Base-by-base conservation (phyloP, 2,888 invertebrate genomes). In the Hedya salicella region DNA sequence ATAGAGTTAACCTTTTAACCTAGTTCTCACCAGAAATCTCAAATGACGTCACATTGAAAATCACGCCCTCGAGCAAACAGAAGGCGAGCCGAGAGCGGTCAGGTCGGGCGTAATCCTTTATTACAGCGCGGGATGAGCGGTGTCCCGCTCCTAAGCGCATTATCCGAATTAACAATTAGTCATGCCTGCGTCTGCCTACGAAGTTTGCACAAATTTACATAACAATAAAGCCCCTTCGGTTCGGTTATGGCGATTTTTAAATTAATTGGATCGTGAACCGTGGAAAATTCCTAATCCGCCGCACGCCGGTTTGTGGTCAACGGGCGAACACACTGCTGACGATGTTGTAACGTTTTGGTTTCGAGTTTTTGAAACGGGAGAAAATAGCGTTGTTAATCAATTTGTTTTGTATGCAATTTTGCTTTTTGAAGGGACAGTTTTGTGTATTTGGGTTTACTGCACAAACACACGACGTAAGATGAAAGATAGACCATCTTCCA, bases 161-260 rank as follows among this genome's bases (percentile, higher is more conserved):
- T 91, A 90, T 77, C 81, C 85, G 89, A 90, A 91, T 91, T 90
- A 91, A 91, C 91, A 92, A 91, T 92, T 91, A 92, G 91, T 88
- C 92, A 90, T 87, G 91, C 88, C 90, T 84, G 84, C 81, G 89
- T 86, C 88, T 89, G 89, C 79, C 83, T 77, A 79, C 85, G 81
- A 88, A 91, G 89, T 91, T 91, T 88, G 88, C 89, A 83, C 87
- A 87, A 84, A 92, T 92, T 91, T 91, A 90, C 91, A 92, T 91
- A 88, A 92, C 91, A 92, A 92, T 89, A 87, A 86, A 85, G 84
- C 88, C 89, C 88, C 87, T 83, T 81, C 74, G 75, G 78, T 75
- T 73, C 76, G 81, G 87, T 82, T 83, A 85, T 83, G 88, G 86
- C 86, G 86, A 89, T 91, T 92, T 90, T 90, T 89, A 81, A 86